Percentiles rank a stretch among this genome's conserved stretches.
Conservation (phyloP, 2,113 vertebrate genomes). For the Propithecus coquereli region DNA sequence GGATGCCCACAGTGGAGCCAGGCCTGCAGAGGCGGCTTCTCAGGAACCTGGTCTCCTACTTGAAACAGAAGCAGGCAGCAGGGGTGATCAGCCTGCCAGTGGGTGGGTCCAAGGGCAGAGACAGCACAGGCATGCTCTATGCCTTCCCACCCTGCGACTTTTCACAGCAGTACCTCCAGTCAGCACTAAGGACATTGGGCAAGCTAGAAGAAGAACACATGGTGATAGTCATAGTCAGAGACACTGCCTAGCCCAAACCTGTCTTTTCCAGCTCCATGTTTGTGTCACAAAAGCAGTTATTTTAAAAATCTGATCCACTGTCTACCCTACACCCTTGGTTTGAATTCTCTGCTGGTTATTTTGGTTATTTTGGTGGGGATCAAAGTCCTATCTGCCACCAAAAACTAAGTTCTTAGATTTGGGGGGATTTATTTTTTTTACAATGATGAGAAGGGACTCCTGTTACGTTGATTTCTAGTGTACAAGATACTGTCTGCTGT, state of each 20-base stretch:
- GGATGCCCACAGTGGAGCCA: constrained; percentile 85
- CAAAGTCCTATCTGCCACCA: constrained; percentile 45
- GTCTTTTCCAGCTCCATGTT: constrained; percentile 70
- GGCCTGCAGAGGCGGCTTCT: constrained; percentile 96
- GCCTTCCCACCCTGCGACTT: constrained; percentile 98
- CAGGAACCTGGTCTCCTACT: constrained; percentile 98
- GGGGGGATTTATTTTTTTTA: constrained; percentile 66
- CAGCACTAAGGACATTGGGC: constrained; percentile 92
- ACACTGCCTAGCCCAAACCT: constrained; percentile 88
- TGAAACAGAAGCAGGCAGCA: constrained; percentile 98
- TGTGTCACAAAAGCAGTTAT: constrained; percentile 79
- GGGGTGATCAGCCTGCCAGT: constrained; percentile 96
- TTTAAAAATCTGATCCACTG: constrained; percentile 73
- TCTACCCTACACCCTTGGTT: not conserved
- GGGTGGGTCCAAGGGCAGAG: constrained; percentile 90
- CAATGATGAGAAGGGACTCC: constrained; percentile 80
- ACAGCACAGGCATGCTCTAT: constrained; percentile 94
- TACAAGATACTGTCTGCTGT: constrained; percentile 85
- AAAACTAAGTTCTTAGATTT: constrained; percentile 76
- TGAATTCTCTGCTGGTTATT: constrained; percentile 65
- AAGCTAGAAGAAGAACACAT: constrained; percentile 97
- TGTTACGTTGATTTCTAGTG: constrained; percentile 83
- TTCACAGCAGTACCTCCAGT: constrained; percentile 96
- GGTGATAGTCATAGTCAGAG: constrained; percentile 95
- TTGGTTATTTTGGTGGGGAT: constrained; percentile 61